Evolutionary conservation across 1,140 invertebrate species (phyloP), one percentile per base, ranked within the genome.

Genomic region (Drosophila tani): DNA sequence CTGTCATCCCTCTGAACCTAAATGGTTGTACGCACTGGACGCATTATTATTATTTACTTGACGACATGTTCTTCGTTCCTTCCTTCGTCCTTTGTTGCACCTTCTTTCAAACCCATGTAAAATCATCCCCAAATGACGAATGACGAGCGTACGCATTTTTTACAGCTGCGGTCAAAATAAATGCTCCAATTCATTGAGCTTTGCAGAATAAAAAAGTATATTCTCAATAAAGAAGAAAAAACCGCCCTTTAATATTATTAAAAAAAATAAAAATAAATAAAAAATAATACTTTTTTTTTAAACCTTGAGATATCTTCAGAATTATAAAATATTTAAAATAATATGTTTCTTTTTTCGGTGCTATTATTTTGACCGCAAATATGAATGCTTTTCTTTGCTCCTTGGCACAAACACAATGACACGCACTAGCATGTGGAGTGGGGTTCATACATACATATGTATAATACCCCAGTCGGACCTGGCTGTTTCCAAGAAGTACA

Each of bases 31-130:
- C 51, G 51, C 51, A 35, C 19, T 19, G 51, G 17, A 53, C 51
- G 51, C 51, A 55, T 55, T 55, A 55, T 55, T 21, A 38, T 55
- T 55, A 55, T 55, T 55, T 55, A 55, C 51, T 55, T 55, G 32
- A 11, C 51, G 32, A 55, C 32, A 55, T 55, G 7, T 38, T 8
- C 17, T 55, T 55, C 17, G 29, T 19, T 38, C 7, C 51, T 55
- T 55, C 19, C 17, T 35, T 38, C 51, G 32, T 21, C 51, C 51
- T 38, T 21, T 55, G 51, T 55, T 55, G 32, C 32, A 38, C 51
- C 32, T 55, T 9, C 15, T 51, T 50, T 50, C 32, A 21, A 40
- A 5, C 7, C 7, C 14, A 6, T 55, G 51, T 55, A 55, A 55
- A 55, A 55, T 55, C 51, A 55, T 38, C 51, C 51, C 51, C 51